Evolutionary conservation across 2,797 vertebrate genomes (phyloP), one percentile per base, ranked within the genome.

Genomic region (Acrossocheilus fasciatus): DNA sequence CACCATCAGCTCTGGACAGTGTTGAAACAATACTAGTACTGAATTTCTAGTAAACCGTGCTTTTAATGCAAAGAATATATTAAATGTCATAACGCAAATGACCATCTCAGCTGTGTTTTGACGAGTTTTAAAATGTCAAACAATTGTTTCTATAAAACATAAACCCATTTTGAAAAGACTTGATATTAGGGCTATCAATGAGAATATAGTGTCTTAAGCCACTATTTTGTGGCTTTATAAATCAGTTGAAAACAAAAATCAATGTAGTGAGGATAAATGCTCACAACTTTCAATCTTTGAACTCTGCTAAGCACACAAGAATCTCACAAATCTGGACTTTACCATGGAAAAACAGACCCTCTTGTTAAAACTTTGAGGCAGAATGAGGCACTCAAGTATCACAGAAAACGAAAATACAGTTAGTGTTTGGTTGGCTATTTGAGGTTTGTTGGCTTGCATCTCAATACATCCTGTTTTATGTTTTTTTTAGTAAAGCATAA

Each of bases 341-440:
- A 82, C 14, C 76, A 83, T 20, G 82, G 34, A 86, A 83, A 80
- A 76, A 83, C 30, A 84, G 45, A 86, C 80, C 1, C 26, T 43
- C 14, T 45, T 36, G 75, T 90, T 78, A 84, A 87, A 84, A 83
- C 34, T 82, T 62, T 64, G 82, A 89, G 85, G 84, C 77, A 88
- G 72, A 89, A 52, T 57, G 81, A 90, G 85, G 87, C 89, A 88
- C 89, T 89, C 83, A 81, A 83, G 86, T 84, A 87, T 69, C 62
- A 88, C 43, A 81, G 70, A 73, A 39, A 88, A 90, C 9, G 30
- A 81, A 83, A 85, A 77, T 52, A 34, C 77, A 83, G 77, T 88
- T 89, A 91, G 90, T 91, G 90, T 92, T 90, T 90, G 84, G 86
- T 87, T 88, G 86, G 82, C 62, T 85, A 72, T 85, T 85, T 85